These are phyloP conservation scores for Actinopyga echinites DNA, from an alignment of 53 echinoderm and acorn worm species.

Conservation along the genomic window DNA sequence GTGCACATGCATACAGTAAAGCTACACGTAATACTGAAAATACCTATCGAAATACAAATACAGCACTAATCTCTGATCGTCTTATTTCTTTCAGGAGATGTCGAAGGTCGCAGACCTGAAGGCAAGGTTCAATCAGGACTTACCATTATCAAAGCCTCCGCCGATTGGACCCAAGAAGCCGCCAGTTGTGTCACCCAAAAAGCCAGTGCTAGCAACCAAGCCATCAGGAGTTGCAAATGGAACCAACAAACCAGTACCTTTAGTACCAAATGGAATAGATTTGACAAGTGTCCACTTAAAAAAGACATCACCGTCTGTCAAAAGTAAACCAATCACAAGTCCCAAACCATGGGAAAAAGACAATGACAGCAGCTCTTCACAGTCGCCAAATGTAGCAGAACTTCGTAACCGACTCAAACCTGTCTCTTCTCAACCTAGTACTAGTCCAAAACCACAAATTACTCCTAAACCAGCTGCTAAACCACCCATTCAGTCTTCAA, in stretches of 20 bases:
- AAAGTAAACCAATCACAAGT: background rate
- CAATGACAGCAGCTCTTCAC: background rate
- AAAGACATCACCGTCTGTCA: too few species aligned
- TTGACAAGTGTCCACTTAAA: constrained; percentile 4
- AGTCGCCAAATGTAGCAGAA: background rate
- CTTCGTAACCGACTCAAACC: background rate
- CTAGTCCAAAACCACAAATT: background rate
- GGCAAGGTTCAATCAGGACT: constrained; percentile 35
- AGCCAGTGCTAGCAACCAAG: background rate
- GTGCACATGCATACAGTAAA: too few species aligned
- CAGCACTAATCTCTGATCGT: too few species aligned
- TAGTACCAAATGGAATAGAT: constrained; percentile 19
- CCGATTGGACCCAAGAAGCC: background rate
- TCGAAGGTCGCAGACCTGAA: constrained; percentile 35
- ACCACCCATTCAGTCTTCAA: background rate
- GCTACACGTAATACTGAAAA: too few species aligned
- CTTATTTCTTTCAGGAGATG: constrained; percentile 15
- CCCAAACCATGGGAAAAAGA: background rate
- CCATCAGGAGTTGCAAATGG: background rate
- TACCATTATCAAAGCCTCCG: background rate
- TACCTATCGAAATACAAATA: too few species aligned
- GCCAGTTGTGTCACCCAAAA: background rate
- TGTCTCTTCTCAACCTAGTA: background rate
- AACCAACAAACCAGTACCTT: background rate
- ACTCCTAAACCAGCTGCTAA: constrained; percentile 15